These are phyloP conservation scores for Drosophila rubida DNA, from an alignment of 2,888 invertebrate species.

Conservation along the genomic window DNA sequence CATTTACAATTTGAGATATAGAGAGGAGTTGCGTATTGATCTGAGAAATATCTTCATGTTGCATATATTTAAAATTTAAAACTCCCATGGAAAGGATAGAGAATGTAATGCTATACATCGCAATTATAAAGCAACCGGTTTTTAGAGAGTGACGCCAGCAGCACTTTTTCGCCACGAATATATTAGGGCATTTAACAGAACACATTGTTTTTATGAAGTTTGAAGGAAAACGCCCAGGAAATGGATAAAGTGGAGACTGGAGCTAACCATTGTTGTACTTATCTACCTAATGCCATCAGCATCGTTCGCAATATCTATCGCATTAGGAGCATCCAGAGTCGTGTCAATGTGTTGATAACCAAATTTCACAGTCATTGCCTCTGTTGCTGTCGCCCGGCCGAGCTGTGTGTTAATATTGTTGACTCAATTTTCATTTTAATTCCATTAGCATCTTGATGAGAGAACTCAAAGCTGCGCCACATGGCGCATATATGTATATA, in stretches of 20 bases:
- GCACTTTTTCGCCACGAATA: constrained; percentile 3
- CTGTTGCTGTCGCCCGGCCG: constrained; percentile 1
- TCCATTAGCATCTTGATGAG: constrained; percentile 71
- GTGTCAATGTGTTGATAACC: constrained; percentile 42
- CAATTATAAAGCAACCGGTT: constrained; percentile 32
- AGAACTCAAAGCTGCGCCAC: constrained; percentile 54
- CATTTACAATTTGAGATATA: constrained; percentile 1
- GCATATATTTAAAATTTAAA: constrained; percentile 15
- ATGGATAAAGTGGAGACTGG: background rate
- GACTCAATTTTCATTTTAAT: constrained; percentile 76
- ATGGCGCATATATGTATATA: background rate
- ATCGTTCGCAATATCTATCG: constrained; percentile 1
- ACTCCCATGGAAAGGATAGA: background rate
- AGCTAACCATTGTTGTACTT: background rate
- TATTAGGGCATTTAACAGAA: background rate
- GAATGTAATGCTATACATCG: constrained; percentile 1
- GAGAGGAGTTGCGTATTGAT: background rate
- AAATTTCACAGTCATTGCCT: constrained; percentile 39
- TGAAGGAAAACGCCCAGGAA: constrained; percentile 27
- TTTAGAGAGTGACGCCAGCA: constrained; percentile 26
- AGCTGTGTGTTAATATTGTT: constrained; percentile 53
- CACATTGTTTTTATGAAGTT: background rate
- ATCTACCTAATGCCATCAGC: constrained; percentile 2
- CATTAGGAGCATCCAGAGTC: constrained; percentile 8
- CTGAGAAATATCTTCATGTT: background rate